Conservation (phyloP, 2,113 vertebrate genomes). For the Clarias macrocephalus region DNA sequence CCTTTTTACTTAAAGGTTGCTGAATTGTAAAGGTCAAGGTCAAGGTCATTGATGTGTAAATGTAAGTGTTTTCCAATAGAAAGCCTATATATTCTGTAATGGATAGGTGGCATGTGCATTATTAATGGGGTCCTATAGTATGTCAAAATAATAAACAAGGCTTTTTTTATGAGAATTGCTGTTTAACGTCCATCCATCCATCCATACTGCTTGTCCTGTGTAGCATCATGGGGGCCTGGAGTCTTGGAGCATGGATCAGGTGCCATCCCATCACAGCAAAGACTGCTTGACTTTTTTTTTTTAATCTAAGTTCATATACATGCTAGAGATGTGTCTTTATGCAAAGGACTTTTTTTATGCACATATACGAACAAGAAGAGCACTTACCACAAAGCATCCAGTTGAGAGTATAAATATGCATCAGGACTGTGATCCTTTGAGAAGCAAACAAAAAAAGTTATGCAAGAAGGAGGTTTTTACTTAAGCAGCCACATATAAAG, state of each 20-base stretch:
- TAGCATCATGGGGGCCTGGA: too few species aligned
- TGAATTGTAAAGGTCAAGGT: constrained; percentile 13
- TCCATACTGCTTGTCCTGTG: too few species aligned
- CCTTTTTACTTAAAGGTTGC: constrained; percentile 17
- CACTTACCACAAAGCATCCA: neutral
- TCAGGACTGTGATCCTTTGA: neutral
- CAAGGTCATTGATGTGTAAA: constrained; percentile 11
- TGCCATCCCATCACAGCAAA: too few species aligned
- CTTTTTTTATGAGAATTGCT: too few species aligned
- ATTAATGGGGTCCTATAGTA: neutral
- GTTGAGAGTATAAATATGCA: neutral
- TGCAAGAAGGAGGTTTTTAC: neutral
- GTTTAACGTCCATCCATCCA: too few species aligned
- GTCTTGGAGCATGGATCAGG: too few species aligned
- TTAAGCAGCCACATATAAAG: neutral
- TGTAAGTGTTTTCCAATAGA: neutral
- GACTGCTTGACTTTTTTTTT: too few species aligned
- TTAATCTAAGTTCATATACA: neutral
- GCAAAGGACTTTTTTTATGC: too few species aligned
- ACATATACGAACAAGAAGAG: neutral
- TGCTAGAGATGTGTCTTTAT: neutral
- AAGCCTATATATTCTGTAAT: neutral
- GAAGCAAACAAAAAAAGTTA: neutral
- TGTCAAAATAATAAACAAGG: too few species aligned
- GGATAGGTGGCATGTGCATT: neutral